Percentiles rank a stretch among this genome's conserved stretches.
These are phyloP conservation scores for Lepidurus apus DNA, from an alignment of 1,140 invertebrate genomes.

Conservation along the genomic window DNA sequence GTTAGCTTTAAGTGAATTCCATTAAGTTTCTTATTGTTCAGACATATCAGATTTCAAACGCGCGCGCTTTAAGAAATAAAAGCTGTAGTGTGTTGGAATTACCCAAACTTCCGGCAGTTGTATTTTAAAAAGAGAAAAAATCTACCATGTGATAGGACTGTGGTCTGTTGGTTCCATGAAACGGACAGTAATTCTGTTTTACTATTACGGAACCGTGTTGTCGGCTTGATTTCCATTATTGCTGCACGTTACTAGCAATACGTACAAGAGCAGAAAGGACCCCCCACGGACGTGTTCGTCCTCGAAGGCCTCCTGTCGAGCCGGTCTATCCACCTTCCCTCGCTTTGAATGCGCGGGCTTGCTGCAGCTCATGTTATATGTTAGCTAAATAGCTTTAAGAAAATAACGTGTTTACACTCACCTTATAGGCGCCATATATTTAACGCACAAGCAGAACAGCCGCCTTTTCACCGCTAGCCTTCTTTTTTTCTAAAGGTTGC, in stretches of 20 bases:
- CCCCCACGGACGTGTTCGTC: background rate
- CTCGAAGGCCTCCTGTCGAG: background rate
- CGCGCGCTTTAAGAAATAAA: too few relatives aligned
- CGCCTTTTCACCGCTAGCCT: background rate
- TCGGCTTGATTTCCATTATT: conserved; percentile 2
- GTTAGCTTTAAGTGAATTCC: too few relatives aligned
- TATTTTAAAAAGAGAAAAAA: too few relatives aligned
- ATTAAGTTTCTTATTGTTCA: too few relatives aligned
- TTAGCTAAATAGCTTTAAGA: background rate
- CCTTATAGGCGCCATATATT: conserved; percentile 2
- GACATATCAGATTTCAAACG: too few relatives aligned
- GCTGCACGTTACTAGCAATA: background rate
- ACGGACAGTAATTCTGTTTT: background rate
- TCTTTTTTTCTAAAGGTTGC: background rate
- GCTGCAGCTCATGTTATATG: background rate
- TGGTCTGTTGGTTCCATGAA: background rate
- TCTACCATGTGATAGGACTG: background rate
- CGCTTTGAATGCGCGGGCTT: background rate
- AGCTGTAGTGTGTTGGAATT: too few relatives aligned
- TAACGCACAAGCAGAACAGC: background rate
- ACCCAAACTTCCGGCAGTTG: background rate
- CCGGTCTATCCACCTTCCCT: background rate
- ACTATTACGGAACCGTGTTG: background rate
- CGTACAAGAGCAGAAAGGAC: background rate
- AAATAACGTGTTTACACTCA: background rate